These are phyloP conservation scores for Pherbina coryleti DNA, from an alignment of 2,888 invertebrate genomes.

Conservation along the genomic window DNA sequence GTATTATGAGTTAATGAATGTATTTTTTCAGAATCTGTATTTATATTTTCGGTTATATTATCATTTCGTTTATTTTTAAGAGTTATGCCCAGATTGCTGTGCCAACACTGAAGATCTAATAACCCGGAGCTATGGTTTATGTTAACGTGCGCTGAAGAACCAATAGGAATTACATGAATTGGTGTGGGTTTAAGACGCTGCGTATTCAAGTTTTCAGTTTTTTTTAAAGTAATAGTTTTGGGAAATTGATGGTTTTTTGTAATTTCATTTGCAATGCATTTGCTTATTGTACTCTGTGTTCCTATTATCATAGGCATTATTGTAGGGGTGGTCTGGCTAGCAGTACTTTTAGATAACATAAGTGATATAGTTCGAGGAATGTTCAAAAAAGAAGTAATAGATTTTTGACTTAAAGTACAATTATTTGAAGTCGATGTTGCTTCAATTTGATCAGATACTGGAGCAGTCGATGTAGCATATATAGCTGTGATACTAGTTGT, in stretches of 20 bases:
- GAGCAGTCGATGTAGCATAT: conserved; percentile 37
- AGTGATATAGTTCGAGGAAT: conserved; percentile 59
- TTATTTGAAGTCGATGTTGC: background rate
- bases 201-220: background rate
- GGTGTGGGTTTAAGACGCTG: background rate
- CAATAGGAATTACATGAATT: background rate
- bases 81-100: background rate
- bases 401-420: conserved; percentile 1
- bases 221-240: conserved; percentile 30
- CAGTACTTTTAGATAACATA: conserved; percentile 54
- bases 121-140: background rate
- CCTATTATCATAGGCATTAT: conserved; percentile 37
- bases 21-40: background rate
- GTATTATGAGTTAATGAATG: too few relatives aligned
- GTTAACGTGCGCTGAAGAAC: background rate
- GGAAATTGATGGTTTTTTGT: conserved; percentile 38
- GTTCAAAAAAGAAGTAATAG: conserved; percentile 51
- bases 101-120: background rate
- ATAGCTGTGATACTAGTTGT: conserved; percentile 38
- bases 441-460: conserved; percentile 30
- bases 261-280: conserved; percentile 17
- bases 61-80: background rate
- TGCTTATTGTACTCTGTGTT: background rate
- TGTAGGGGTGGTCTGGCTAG: conserved; percentile 51
- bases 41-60: background rate